Percentiles rank a stretch among this genome's conserved stretches.
Evolutionary conservation across 2,113 vertebrate genomes (phyloP).

Genomic region (Pholis gunnellus): DNA sequence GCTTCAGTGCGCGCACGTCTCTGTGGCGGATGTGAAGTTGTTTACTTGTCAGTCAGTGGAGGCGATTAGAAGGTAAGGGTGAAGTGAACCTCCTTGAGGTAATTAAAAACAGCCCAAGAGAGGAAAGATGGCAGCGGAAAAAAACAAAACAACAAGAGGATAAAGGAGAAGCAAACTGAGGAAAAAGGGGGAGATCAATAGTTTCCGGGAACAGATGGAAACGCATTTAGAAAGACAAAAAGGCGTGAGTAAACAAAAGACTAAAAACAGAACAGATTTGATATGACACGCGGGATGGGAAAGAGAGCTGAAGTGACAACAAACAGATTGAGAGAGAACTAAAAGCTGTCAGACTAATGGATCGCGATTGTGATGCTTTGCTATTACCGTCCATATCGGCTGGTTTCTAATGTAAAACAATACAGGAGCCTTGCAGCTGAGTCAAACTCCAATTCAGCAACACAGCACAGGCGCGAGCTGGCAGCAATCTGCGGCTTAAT

Average conservation of each 20-base stretch:
- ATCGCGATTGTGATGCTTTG: slow-evolving; percentile 27
- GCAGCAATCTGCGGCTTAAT: slow-evolving; percentile 25
- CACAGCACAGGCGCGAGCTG: background rate
- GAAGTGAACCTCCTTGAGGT: slow-evolving; percentile 8
- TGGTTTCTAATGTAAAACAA: slow-evolving; percentile 7
- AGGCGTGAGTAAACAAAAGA: background rate
- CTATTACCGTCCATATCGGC: slow-evolving; percentile 12
- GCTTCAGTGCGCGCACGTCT: background rate
- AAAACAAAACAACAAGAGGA: background rate
- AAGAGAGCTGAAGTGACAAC: slow-evolving; percentile 18
- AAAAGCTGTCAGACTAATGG: slow-evolving; percentile 43
- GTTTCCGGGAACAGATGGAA: slow-evolving; percentile 17
- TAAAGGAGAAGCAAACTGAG: background rate
- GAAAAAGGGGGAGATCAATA: slow-evolving; percentile 10
- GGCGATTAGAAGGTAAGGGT: slow-evolving; percentile 19
- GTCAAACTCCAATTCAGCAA: slow-evolving; percentile 21
- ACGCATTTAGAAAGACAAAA: slow-evolving; percentile 25
- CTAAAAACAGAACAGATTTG: slow-evolving; percentile 19
- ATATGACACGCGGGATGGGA: background rate
- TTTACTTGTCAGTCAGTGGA: slow-evolving; percentile 35
- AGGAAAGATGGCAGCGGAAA: background rate
- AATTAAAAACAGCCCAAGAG: slow-evolving; percentile 35
- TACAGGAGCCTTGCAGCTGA: slow-evolving; percentile 18
- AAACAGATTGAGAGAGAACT: slow-evolving; percentile 16
- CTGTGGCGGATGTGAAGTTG: slow-evolving; percentile 10